phyloP scores from a whole-genome alignment of 2,113 vertebrate species.

The Rostratula benghalensis region DNA sequence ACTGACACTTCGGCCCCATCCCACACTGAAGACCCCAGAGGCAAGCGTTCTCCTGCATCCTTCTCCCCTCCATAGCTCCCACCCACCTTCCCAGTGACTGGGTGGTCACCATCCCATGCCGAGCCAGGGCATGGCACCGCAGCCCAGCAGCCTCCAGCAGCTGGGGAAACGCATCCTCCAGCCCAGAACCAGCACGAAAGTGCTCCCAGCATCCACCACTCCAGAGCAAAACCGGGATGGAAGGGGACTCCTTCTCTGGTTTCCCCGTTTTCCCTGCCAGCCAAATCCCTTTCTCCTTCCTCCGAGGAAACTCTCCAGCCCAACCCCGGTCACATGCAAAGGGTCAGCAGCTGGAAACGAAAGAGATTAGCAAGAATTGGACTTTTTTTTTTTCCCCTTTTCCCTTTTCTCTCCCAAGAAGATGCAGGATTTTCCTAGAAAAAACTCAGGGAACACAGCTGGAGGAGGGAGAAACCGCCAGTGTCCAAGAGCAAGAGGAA shows the following conservation, averaged over 20 bases:
- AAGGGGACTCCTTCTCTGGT: not conserved
- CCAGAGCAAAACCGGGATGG: not conserved
- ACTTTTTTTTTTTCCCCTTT: too few relatives aligned
- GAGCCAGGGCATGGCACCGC: rapidly evolving
- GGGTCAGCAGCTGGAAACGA: not conserved
- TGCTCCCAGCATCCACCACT: not conserved
- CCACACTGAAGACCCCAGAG: rapidly evolving
- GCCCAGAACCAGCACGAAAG: not conserved
- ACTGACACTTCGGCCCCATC: rapidly evolving
- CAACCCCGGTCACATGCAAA: not conserved
- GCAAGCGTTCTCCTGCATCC: rapidly evolving
- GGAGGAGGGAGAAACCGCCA: not conserved
- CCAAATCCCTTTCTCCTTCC: not conserved
- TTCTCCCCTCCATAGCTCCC: not conserved
- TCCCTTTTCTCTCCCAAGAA: not conserved
- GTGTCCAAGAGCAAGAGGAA: rapidly evolving
- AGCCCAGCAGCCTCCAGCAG: rapidly evolving
- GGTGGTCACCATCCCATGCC: rapidly evolving
- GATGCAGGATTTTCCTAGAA: not conserved
- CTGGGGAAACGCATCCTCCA: not conserved
- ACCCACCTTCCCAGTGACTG: not conserved
- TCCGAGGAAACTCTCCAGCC: not conserved
- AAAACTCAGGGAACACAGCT: not conserved
- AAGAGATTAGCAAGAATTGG: not conserved
- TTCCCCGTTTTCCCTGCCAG: not conserved